These are phyloP conservation scores for Hesperophylax magnus DNA, from an alignment of 1,140 invertebrate species.

Conservation along the genomic window DNA sequence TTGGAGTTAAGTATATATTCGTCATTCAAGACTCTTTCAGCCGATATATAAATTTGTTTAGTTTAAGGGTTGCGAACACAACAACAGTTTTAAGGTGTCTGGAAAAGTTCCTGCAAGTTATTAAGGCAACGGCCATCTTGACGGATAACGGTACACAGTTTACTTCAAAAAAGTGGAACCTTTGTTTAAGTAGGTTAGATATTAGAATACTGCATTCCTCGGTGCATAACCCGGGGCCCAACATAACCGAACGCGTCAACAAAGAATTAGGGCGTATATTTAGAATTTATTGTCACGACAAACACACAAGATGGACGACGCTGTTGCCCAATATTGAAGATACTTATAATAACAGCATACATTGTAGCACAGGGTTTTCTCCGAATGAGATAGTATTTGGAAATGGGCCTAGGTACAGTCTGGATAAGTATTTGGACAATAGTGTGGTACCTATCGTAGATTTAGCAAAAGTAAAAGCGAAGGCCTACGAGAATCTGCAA, in stretches of 20 bases:
- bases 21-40: neutral
- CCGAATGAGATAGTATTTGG: neutral
- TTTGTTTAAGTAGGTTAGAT: neutral
- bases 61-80: neutral
- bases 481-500: too few relatives aligned
- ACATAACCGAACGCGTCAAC: neutral
- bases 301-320: neutral
- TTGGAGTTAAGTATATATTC: neutral
- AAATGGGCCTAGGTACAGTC: neutral
- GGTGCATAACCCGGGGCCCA: neutral
- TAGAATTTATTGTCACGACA: neutral
- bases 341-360: neutral
- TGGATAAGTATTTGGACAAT: too few relatives aligned
- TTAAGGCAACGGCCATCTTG: neutral
- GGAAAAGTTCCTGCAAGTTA: neutral
- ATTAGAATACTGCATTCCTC: neutral
- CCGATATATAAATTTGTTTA: neutral
- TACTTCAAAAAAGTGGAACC: neutral
- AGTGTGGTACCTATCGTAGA: too few relatives aligned
- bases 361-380: neutral
- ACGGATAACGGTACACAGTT: neutral
- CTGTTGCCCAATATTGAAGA: neutral
- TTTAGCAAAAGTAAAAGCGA: too few relatives aligned
- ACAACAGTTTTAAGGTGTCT: neutral
- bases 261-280: neutral